These are phyloP conservation scores for Scaptomyza caliginosa DNA, from an alignment of 2,888 invertebrate species.

Conservation along the genomic window DNA sequence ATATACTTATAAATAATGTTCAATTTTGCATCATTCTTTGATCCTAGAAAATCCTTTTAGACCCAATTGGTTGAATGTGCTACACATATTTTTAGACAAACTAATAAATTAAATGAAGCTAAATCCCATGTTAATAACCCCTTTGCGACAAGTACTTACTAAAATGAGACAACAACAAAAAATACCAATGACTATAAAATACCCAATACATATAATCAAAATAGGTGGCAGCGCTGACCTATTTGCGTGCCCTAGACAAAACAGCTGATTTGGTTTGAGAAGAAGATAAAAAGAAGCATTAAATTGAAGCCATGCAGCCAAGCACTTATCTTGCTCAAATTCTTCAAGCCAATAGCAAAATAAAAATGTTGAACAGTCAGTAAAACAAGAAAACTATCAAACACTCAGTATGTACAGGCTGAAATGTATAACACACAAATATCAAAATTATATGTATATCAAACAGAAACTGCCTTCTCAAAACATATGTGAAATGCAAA, in stretches of 20 bases:
- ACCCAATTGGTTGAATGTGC: not conserved
- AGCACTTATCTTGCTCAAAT: too few relatives aligned
- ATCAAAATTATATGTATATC: constrained; percentile 29
- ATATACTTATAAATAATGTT: not conserved
- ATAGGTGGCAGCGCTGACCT: too few relatives aligned
- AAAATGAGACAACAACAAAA: too few relatives aligned
- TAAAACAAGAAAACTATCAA: not conserved
- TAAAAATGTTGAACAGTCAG: too few relatives aligned
- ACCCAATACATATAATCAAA: too few relatives aligned
- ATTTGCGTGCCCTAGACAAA: too few relatives aligned
- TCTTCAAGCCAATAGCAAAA: too few relatives aligned
- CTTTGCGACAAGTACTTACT: not conserved
- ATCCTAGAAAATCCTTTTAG: not conserved
- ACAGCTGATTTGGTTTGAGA: too few relatives aligned
- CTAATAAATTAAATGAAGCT: not conserved
- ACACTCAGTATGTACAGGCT: not conserved
- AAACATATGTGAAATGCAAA: constrained; percentile 2
- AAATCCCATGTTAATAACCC: not conserved
- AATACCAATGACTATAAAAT: too few relatives aligned
- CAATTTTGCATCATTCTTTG: not conserved
- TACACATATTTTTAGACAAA: not conserved
- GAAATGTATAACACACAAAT: not conserved
- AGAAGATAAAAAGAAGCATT: too few relatives aligned
- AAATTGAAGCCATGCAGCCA: too few relatives aligned
- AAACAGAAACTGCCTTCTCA: not conserved